Evolutionary conservation across 1,140 invertebrate species (phyloP), one percentile per base, ranked within the genome.

Genomic region (Cecropterus lyciades): DNA sequence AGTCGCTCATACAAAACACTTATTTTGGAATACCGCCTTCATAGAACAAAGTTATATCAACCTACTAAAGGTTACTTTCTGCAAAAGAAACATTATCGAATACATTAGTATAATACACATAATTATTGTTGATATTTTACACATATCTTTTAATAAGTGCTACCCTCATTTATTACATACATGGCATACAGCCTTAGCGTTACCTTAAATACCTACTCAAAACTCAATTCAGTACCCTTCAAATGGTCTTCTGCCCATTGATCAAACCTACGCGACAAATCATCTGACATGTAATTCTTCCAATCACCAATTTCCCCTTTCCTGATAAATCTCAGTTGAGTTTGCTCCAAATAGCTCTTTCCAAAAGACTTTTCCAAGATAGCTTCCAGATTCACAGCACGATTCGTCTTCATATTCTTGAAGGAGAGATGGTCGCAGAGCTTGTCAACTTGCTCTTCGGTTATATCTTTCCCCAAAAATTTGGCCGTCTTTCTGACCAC

Each of bases 251-350:
- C 93, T 0, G 94, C 95, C 96, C 96, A 97, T 24, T 94, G 79
- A 79, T 98, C 96, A 75, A 98, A 97, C 72, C 93, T 93, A 17
- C 92, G 75, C 2, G 94, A 93, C 67, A 96, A 81, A 73, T 96
- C 95, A 0, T 94, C 92, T 4, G 94, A 94, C 95, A 98, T 97
- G 67, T 96, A 94, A 86, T 97, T 97, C 68, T 94, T 95, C 96
- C 96, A 98, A 79, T 97, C 97, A 0, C 97, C 97, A 20, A 97
- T 94, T 86, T 96, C 94, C 0, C 97, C 97, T 76, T 96, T 97
- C 11, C 97, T 92, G 57, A 97, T 97, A 76, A 97, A 97, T 75
- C 94, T 94, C 0, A 92, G 79, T 33, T 95, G 89, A 0, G 93
- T 93, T 66, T 94, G 83, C 59, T 94, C 89, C 53, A 92, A 82